Base-by-base conservation (phyloP, 92 coral and sea anemone species). In the Umimayanthus kanabou region DNA sequence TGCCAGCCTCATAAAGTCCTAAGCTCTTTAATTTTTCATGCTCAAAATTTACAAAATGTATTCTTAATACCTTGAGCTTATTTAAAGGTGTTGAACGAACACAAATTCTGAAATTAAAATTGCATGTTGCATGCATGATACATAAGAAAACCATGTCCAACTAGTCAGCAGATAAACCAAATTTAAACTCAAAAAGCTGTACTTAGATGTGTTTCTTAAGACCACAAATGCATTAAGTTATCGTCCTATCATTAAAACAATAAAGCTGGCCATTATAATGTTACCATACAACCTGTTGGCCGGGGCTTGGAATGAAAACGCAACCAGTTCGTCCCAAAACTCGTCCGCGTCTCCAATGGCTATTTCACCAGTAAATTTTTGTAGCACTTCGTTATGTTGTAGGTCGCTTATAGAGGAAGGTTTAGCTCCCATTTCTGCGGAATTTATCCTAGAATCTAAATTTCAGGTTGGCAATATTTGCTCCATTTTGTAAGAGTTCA, bases 401-500 rank as follows among this genome's bases (percentile, higher is more conserved):
- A 97, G 90, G 74, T 97, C 99, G 77, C 98, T 97, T 30, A 97
- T 90, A 33, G 99, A 97, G 57, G 99, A 97, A 81, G 99, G 99
- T 84, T 92, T 95, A 40, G 98, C 98, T 61, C 99, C 99, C 99
- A 97, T 97, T 39, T 26, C 33, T 73, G 43, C 43, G 47, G 66
- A 78, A 71, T 39, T 43, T 22, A 47, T 42, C 66, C 87, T 20
- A 43, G 50, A 83, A 71, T 70, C 66, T 9, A 55, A 70, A 25
- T 11, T 4, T 83, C 71, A 83, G 67, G 87, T 83, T 71, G 87
- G 87, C 39, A 83, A 45, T 69, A 83, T 83, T 72, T n/a, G 30
- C 69, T 71, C 77, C 87, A 83, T 83, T n/a, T 65, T n/a, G 13
- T 81, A n/a, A 4, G 57, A 39, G 2, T 81, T 81, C 85, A 61